phyloP scores from a whole-genome alignment of 2,888 invertebrate genomes.

The Drosophila basisetae region DNA sequence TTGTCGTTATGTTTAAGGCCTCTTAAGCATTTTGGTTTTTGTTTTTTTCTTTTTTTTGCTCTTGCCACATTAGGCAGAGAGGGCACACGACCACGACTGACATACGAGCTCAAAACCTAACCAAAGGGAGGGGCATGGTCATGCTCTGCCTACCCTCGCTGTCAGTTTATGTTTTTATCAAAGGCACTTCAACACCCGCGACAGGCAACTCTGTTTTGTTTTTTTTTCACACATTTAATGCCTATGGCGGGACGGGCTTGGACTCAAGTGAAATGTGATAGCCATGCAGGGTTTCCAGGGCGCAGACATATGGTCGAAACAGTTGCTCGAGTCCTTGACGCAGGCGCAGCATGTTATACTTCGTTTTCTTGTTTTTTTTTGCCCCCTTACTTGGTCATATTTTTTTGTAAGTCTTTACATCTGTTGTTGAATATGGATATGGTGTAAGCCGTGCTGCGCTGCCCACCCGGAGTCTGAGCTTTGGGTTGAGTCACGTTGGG shows the following conservation, averaged over 20 bases:
- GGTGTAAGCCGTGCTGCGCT: conserved; percentile 29
- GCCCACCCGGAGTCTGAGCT: conserved; percentile 63
- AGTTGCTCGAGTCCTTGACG: conserved; percentile 62
- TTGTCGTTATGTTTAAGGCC: conserved; percentile 63
- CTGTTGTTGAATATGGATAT: conserved; percentile 49
- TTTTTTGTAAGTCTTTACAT: conserved; percentile 73
- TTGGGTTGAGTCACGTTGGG: conserved; percentile 48
- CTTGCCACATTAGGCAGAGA: conserved; percentile 60
- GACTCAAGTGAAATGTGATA: conserved; percentile 81
- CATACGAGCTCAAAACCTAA: conserved; percentile 9
- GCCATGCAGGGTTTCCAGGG: conserved; percentile 77
- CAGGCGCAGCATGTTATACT: conserved; percentile 48
- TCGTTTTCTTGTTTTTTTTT: background rate
- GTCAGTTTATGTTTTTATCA: conserved; percentile 79
- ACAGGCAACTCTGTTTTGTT: conserved; percentile 22
- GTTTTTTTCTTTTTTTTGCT: conserved; percentile 23
- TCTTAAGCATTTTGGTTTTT: conserved; percentile 27
- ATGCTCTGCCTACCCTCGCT: conserved; percentile 71
- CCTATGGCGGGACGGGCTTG: conserved; percentile 1
- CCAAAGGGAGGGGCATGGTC: conserved; percentile 26
- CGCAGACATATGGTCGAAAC: conserved; percentile 68
- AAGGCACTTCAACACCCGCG: conserved; percentile 67
- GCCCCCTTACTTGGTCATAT: background rate
- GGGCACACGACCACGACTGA: conserved; percentile 66
- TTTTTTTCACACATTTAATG: conserved; percentile 61